These are phyloP conservation scores for Mycteria americana DNA, from an alignment of 2,797 vertebrate species.

Conservation along the genomic window DNA sequence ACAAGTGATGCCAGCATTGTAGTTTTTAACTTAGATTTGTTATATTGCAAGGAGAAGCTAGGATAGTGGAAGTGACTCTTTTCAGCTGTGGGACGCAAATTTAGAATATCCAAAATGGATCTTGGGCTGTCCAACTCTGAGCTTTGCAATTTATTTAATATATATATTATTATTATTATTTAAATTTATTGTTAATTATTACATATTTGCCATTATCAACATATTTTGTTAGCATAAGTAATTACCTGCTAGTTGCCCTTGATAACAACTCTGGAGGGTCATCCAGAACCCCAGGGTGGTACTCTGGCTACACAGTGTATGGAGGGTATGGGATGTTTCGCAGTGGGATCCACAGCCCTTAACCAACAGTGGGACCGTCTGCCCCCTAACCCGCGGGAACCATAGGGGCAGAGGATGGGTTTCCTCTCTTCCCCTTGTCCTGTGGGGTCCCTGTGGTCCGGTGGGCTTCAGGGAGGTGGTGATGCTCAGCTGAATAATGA, in stretches of 20 bases:
- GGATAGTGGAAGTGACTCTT: neutral
- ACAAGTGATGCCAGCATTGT: neutral
- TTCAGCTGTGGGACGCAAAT: neutral
- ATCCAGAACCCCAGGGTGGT: neutral
- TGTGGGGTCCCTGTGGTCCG: neutral
- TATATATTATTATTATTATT: neutral
- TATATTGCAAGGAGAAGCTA: neutral
- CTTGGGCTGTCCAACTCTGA: neutral
- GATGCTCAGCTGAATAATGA: neutral
- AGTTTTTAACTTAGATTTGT: neutral
- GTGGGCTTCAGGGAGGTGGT: neutral
- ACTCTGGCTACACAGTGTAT: neutral
- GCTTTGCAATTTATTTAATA: neutral
- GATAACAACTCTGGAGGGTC: neutral
- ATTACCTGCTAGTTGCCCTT: neutral
- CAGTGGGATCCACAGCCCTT: neutral
- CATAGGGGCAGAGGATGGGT: neutral
- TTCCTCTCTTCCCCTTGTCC: neutral
- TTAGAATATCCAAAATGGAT: neutral
- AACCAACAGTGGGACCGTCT: neutral
- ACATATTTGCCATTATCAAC: neutral
- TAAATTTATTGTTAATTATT: neutral
- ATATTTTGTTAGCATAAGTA: neutral
- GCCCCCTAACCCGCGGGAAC: neutral
- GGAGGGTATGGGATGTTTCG: neutral